These are phyloP conservation scores for Leptinotarsa defecta DNA, from an alignment of 1,140 invertebrate species.

Conservation along the genomic window DNA sequence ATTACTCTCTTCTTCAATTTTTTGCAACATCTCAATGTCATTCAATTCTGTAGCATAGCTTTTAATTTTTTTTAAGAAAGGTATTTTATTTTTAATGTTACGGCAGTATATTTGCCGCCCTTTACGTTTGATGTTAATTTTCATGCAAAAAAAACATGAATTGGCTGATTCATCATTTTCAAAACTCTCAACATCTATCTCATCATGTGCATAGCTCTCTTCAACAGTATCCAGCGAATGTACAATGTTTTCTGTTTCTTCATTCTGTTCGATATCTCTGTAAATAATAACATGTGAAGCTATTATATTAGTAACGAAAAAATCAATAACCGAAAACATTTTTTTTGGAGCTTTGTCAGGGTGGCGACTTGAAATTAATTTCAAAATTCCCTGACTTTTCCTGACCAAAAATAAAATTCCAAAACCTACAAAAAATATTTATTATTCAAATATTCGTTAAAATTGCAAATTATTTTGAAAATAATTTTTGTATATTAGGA, in stretches of 20 bases:
- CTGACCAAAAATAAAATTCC: slow-evolving; percentile 9
- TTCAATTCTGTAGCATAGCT: slow-evolving; percentile 10
- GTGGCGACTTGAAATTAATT: slow-evolving; percentile 9
- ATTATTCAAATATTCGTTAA: slow-evolving; percentile 19
- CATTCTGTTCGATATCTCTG: slow-evolving; percentile 14
- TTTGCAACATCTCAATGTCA: slow-evolving; percentile 20
- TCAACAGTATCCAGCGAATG: slow-evolving; percentile 7
- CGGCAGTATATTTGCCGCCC: slow-evolving; percentile 17
- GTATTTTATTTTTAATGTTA: slow-evolving; percentile 11
- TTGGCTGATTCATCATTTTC: slow-evolving; percentile 17
- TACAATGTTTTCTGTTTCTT: background rate
- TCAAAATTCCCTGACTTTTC: slow-evolving; percentile 8
- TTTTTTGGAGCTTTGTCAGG: background rate
- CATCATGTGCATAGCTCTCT: background rate
- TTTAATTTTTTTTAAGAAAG: slow-evolving; percentile 10
- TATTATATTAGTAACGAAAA: slow-evolving; percentile 19
- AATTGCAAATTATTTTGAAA: slow-evolving; percentile 13
- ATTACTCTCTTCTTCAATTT: slow-evolving; percentile 20
- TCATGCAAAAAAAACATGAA: slow-evolving; percentile 15
- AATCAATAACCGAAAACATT: background rate
- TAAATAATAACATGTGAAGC: slow-evolving; percentile 20
- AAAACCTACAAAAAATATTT: slow-evolving; percentile 17
- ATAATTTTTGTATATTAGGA: slow-evolving; percentile 12
- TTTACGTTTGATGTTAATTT: slow-evolving; percentile 19
- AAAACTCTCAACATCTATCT: slow-evolving; percentile 16